Percentiles rank a stretch among this genome's conserved stretches.
Conservation (phyloP, 2,113 vertebrate genomes). For the Scomber colias region DNA sequence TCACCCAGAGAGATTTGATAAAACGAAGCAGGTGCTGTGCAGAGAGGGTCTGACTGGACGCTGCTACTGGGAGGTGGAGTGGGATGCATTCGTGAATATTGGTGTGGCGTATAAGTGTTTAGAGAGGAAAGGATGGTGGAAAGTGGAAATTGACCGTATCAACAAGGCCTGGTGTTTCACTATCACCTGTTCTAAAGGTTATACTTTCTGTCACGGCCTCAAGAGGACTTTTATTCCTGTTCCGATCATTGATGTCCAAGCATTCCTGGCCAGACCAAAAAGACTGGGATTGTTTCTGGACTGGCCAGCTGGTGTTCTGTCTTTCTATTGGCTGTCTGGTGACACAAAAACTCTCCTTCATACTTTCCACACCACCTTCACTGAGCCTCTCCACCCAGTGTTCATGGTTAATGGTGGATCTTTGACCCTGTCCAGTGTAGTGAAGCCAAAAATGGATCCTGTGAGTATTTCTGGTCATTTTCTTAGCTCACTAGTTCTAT, state of each 20-base stretch:
- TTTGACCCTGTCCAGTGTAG: not conserved
- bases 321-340: slow-evolving; percentile 4
- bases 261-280: not conserved
- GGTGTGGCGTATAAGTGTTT: slow-evolving; percentile 12
- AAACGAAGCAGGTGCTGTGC: not conserved
- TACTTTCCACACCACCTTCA: slow-evolving; percentile 11
- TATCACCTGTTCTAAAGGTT: accelerated
- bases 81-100: accelerated
- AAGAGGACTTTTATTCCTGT: not conserved
- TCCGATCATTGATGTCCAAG: not conserved
- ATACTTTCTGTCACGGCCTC: not conserved
- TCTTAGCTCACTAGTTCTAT: not conserved
- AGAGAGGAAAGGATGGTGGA: not conserved
- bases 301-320: slow-evolving; percentile 10
- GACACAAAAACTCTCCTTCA: slow-evolving; percentile 12
- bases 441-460: not conserved
- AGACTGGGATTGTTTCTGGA: slow-evolving; percentile 29
- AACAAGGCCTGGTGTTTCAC: not conserved
- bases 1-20: slow-evolving; percentile 29
- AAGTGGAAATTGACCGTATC: accelerated
- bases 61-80: slow-evolving; percentile 21
- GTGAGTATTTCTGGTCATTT: slow-evolving; percentile 16
- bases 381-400: slow-evolving; percentile 16
- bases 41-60: slow-evolving; percentile 16
- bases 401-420: not conserved